Base-by-base conservation (phyloP, 2,113 vertebrate genomes). In the Myanophis thanlyinensis region DNA sequence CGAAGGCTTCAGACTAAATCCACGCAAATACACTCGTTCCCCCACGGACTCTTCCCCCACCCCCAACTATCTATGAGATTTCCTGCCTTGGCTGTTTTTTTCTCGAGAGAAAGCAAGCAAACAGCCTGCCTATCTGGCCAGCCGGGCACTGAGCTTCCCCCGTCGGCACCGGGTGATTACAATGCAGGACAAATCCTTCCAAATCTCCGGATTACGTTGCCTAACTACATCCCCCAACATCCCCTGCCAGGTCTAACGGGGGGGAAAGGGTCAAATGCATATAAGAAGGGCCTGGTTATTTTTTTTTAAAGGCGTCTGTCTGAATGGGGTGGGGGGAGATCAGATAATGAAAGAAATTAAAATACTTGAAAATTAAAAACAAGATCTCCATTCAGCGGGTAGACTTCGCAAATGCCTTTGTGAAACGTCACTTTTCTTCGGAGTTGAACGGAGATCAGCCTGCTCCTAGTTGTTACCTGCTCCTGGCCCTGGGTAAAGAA, bases 61-160 rank as follows among this genome's bases (percentile, higher is more conserved):
- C 13, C 46, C 62, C 9, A 9, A 2, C 52, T 30, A 0, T 49
- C 52, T 3, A 11, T 86, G 27, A 87, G 92, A 73, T 46, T 59
- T 22, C 87, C 89, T 91, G 91, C 56, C 93, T 86, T 80, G 88
- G 46, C 90, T 87, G 91, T 93, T 84, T 91, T 91, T 93, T 85
- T 89, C 80, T n/a, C 80, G 59, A 91, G 91, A 80, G 91, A 93
- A 27, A 73, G 23, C 47, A 90, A 94, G 80, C 59, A 88, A 23
- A 20, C 0, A 9, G 5, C 54, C 62, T 49, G 56, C n/a, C 84
- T 92, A 25, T 53, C 44, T 87, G 59, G 13, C 89, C 54, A 30
- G 23, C 15, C 35, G 46, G 23, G 5, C 27, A 48, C 13, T 11
- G 23, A 30, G 85, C 73, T 93, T 88, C 92, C 62, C 87, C 46